Evolutionary conservation across 1,140 invertebrate genomes (phyloP).

Genomic region (Venustaconcha ellipsiformis): DNA sequence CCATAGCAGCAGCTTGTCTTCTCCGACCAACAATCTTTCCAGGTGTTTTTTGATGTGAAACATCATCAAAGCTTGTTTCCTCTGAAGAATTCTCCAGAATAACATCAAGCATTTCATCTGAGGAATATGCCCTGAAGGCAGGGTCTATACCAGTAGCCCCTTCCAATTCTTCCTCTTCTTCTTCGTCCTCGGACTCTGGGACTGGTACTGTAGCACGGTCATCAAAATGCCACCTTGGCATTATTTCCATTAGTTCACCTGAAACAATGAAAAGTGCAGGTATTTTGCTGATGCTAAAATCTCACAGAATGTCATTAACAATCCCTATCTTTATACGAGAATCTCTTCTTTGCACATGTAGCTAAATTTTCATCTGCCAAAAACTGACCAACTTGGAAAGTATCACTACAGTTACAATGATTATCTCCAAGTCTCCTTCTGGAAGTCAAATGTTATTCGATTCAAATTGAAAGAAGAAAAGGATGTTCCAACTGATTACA

Average conservation of each 20-base stretch:
- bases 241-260: constrained; percentile 17
- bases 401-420: neutral
- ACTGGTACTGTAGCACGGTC: constrained; percentile 13
- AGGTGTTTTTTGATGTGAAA: neutral
- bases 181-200: neutral
- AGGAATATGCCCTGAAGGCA: constrained; percentile 1
- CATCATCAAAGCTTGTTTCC: no score
- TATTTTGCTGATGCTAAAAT: neutral
- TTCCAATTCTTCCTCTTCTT: constrained; percentile 4
- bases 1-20: constrained; percentile 2
- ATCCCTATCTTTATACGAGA: neutral
- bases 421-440: neutral
- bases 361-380: neutral
- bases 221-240: constrained; percentile 27
- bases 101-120: neutral
- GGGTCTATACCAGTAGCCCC: constrained; percentile 6
- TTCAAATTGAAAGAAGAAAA: no score
- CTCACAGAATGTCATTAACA: neutral
- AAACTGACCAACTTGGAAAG: neutral
- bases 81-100: neutral
- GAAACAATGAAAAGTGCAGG: constrained; percentile 4
- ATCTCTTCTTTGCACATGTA: neutral
- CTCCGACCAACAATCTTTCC: constrained; percentile 20
- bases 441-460: neutral
- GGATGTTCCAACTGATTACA: no score